Base-by-base conservation (phyloP, 2,113 vertebrate species). In the Indicator maculatus region DNA sequence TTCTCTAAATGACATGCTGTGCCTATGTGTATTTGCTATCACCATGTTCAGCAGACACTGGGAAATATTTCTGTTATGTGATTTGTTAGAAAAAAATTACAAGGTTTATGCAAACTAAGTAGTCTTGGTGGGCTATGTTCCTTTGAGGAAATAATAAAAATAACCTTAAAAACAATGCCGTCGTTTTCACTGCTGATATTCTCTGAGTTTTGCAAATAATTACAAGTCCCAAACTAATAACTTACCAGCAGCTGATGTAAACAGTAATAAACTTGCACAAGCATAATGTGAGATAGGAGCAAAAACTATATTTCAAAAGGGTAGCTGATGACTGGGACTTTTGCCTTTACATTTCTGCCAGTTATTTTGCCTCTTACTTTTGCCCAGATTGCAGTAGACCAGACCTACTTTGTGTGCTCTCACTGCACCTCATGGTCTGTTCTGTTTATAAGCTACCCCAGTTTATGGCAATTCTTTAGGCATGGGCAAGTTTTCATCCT, bases 21-120 rank as follows among this genome's bases (percentile, higher is more conserved):
- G 90, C 45, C 88, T 95, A 73, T 86, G n/a, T 94, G 83, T 96
- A 95, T 97, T 97, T 96, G 93, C 96, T 95, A 93, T 95, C 95
- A 93, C 94, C 55, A 55, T 79, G 61, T 95, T 96, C 94, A 78
- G 61, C 66, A 93, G 95, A 95, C 83, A 81, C 59, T 79, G 73
- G 65, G 59, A 95, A 93, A 90, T 93, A 88, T 90, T 88, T 90
- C 70, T 63, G 36, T 92, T 92, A 72, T 3, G 12, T 89, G 78
- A 95, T 95, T 95, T 94, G 90, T 95, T 88, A 92, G 76, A 39
- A 88, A 92, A 93, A 70, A 88, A 30, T 88, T 78, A 83, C 76
- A 88, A 79, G 86, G 80, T 92, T 92, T 95, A 95, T 83, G 90
- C 83, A 95, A 92, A 86, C 58, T 81, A 63, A 24, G 9, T 74